Conservation (phyloP, 2,797 vertebrate species). For the Austrolebias charrua region DNA sequence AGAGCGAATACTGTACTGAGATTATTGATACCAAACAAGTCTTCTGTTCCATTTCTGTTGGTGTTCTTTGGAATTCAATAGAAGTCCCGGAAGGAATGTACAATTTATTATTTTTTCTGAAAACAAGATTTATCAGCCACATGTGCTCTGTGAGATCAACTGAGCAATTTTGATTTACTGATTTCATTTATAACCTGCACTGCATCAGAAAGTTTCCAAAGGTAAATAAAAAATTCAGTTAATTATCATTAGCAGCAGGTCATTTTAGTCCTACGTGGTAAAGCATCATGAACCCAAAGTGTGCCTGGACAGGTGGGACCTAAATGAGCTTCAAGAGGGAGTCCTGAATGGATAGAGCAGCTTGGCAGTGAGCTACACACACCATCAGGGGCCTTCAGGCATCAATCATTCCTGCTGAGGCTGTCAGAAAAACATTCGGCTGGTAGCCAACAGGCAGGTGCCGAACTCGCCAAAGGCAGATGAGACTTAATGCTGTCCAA, state of each 20-base stretch:
- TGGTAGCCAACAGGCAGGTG: constrained; percentile 67
- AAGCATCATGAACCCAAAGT: constrained; percentile 21
- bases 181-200: constrained; percentile 13
- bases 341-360: constrained; percentile 31
- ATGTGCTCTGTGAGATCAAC: constrained; percentile 13
- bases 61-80: constrained; percentile 13
- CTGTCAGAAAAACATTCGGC: constrained; percentile 64
- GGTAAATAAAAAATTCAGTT: constrained; percentile 32
- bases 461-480: constrained; percentile 61
- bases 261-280: constrained; percentile 16
- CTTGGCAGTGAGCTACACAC: constrained; percentile 45
- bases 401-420: constrained; percentile 74
- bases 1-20: constrained; percentile 27
- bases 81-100: background rate
- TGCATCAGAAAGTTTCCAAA: constrained; percentile 25
- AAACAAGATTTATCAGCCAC: background rate
- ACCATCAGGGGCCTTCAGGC: constrained; percentile 55
- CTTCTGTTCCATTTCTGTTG: constrained; percentile 20
- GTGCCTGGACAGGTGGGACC: constrained; percentile 44
- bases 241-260: constrained; percentile 40
- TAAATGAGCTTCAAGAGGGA: constrained; percentile 49
- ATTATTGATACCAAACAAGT: constrained; percentile 56
- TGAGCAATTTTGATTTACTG: constrained; percentile 27
- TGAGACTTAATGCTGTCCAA: constrained; percentile 62
- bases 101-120: background rate